Percentiles rank a stretch among this genome's conserved stretches.
phyloP scores from a whole-genome alignment of 2,797 vertebrate genomes.

The Hyperoplus immaculatus region DNA sequence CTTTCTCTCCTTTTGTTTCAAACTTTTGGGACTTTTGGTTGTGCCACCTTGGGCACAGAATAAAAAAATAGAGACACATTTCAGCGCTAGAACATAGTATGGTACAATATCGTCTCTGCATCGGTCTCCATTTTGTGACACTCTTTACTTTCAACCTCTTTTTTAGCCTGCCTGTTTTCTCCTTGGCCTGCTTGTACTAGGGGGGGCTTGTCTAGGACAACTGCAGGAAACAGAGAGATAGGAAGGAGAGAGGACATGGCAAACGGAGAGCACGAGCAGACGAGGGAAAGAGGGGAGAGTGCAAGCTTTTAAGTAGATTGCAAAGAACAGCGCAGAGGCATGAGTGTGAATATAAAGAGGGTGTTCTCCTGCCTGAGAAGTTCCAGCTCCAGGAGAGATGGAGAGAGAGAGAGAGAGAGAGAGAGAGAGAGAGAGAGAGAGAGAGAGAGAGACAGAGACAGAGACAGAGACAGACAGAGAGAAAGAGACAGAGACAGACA shows the following conservation, averaged over 20 bases:
- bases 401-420: constrained; percentile 43
- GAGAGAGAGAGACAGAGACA: constrained; percentile 4
- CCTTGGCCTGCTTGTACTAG: constrained; percentile 57
- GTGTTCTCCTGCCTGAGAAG: constrained; percentile 72
- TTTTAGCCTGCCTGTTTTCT: constrained; percentile 54
- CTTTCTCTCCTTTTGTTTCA: constrained; percentile 36
- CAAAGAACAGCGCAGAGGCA: constrained; percentile 78
- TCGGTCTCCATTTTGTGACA: constrained; percentile 57
- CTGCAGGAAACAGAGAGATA: constrained; percentile 47
- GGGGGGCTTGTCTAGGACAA: constrained; percentile 54
- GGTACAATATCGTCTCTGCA: constrained; percentile 32
- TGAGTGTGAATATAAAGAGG: constrained; percentile 84
- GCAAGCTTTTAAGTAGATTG: constrained; percentile 85
- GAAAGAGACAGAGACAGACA: constrained; percentile 36
- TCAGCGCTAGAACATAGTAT: constrained; percentile 25
- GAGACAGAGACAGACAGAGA: constrained; percentile 30
- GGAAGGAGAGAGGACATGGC: constrained; percentile 64
- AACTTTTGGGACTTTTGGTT: constrained; percentile 39
- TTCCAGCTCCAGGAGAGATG: constrained; percentile 66
- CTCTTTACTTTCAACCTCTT: constrained; percentile 45
- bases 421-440: constrained; percentile 20
- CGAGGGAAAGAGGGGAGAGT: constrained; percentile 76
- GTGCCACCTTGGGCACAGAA: constrained; percentile 21
- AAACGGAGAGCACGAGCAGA: constrained; percentile 58
- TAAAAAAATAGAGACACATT: constrained; percentile 29